Base-by-base conservation (phyloP, 2,888 invertebrate genomes). In the Drosophila differens region DNA sequence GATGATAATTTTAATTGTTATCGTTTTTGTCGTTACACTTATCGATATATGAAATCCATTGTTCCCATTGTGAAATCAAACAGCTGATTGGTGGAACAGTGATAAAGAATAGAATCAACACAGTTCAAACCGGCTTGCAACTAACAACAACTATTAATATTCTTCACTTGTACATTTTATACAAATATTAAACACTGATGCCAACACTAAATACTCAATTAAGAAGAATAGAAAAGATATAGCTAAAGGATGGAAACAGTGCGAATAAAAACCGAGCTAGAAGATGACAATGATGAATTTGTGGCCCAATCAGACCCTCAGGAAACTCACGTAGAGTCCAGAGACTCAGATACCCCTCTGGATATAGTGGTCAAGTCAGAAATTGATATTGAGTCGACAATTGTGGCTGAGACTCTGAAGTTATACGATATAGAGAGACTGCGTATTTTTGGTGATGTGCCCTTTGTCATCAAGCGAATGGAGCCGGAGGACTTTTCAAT, bases 391-490 rank as follows among this genome's bases (percentile, higher is more conserved):
- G 70, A 47, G 47, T 39, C 59, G 2, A 54, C 73, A 7, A 37
- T 39, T 32, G 37, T 67, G 12, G 52, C 44, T 2, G 76, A 77
- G 22, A 2, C 37, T 0, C 51, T 19, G 16, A 85, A 83, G 37
- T 52, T 90, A 0, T 85, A 74, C 37, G 86, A 90, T 39, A 71
- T 71, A n/a, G 39, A 57, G 19, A 51, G 74, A 35, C 39, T 85
- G 10, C 69, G 63, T 12, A 39, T 49, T 16, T 85, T 79, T 47
- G 81, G 78, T 1, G 72, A 90, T 37, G 87, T 89, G 9, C 86
- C 86, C 0, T 82, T 89, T 47, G 33, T 86, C 0, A 80, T 86
- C 4, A 84, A 77, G 51, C 89, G 86, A 6, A 74, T 78, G 76
- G 70, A 79, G 10, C 59, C 74, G 1, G 59, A 79, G 22, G 85